Base-by-base conservation (phyloP, 1,140 invertebrate species). In the Lamellibrachia luymesi region DNA sequence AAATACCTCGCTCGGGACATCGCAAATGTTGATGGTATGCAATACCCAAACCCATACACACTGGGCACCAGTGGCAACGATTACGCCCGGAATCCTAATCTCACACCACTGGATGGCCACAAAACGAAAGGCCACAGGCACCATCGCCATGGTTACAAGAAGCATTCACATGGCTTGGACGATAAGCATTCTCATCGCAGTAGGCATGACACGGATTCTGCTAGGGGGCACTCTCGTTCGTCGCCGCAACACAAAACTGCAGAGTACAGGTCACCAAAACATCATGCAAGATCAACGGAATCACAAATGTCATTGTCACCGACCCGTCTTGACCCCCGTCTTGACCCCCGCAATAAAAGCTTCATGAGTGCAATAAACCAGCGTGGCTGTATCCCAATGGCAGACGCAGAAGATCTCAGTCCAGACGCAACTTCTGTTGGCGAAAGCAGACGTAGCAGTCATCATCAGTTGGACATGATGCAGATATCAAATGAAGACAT, bases 371-470 rank as follows among this genome's bases (percentile, higher is more conserved):
- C 64, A 22, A 80, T 80, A 64, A 92, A 27, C 92, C 49, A 64
- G 92, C 49, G 51, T n/a, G 51, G 51, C 17, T 25, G 50, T n/a
- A 51, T 51, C 92, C 92, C 38, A n/a, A 50, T 50, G 89, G 92
- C 92, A n/a, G n/a, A 27, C 17, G 91, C 38, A 17, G 91, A 92
- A 51, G 91, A 51, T 51, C 93, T 93, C 49, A 91, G 90, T 93
- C 50, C 91, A 92, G 51, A 51, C 7, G 50, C 51, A 51, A 56
- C 50, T 90, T 92, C 89, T 90, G 51, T 51, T 27, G 92, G 56
- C n/a, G 50, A 92, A 80, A 90, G 93, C 80, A 92, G 90, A 25
- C 64, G n/a, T 89, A 49, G 80, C 51, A 92, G n/a, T 17, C 27
- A 27, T n/a, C 56, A n/a, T 25, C 50, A 91, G 90, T 90, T 90